These are phyloP conservation scores for Polia nebulosa DNA, from an alignment of 2,888 invertebrate genomes.

Conservation along the genomic window DNA sequence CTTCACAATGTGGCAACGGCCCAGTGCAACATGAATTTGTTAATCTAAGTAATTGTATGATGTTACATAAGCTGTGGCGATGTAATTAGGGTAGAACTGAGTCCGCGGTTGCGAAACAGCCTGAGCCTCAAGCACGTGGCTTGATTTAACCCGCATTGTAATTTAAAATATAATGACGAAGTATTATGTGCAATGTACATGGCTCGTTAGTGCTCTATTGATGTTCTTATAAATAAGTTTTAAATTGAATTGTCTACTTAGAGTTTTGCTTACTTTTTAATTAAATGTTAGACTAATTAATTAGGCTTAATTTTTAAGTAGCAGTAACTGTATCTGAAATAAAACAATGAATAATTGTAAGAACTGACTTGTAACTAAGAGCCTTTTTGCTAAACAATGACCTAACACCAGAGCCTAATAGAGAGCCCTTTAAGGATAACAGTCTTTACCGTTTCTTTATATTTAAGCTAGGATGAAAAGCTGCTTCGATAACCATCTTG, in stretches of 20 bases:
- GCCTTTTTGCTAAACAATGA: background rate
- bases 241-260: no score
- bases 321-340: background rate
- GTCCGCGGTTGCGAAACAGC: conserved; percentile 46
- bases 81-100: conserved; percentile 57
- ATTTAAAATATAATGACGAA: conserved; percentile 11
- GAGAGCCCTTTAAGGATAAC: background rate
- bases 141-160: background rate
- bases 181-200: background rate
- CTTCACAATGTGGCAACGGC: conserved; percentile 34
- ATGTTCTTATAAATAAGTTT: background rate
- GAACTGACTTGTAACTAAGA: background rate
- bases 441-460: background rate
- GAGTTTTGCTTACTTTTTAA: background rate
- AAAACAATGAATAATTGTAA: background rate
- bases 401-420: background rate
- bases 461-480: background rate
- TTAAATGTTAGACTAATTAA: background rate
- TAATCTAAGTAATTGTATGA: conserved; percentile 53
- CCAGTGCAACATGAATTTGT: conserved; percentile 50
- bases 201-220: conserved; percentile 4
- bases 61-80: conserved; percentile 48
- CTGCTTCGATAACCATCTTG: background rate
- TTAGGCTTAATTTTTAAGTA: background rate
- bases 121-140: conserved; percentile 19